Base-by-base conservation (phyloP, 1,140 invertebrate species). In the Heliconius nattereri region DNA sequence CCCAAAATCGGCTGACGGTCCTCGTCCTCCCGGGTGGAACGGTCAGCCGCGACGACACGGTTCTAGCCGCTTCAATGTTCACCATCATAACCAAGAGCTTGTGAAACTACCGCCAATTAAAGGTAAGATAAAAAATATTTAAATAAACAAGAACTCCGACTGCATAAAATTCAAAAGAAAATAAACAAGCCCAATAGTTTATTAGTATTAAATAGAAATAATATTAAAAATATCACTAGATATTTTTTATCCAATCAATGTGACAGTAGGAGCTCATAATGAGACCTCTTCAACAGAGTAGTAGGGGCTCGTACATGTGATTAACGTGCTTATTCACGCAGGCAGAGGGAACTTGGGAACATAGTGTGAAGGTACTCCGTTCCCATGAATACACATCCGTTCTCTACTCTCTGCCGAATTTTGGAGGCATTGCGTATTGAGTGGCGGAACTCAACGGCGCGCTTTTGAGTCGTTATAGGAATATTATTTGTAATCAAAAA, bases 81-180 rank as follows among this genome's bases (percentile, higher is more conserved):
- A 92, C 76, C 84, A 87, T 45, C 90, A 93, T 81, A 93, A 94
- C 73, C 92, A 93, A 83, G 92, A 94, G 81, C 86, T 94, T n/a
- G 91, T 94, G 83, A 93, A 93, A 82, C 75, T 94, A 80, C 91
- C 91, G 16, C 90, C 91, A 13, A 91, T 94, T 45, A 93, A 93
- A 91, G 92, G 92, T 94, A 32, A 89, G 86, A 9, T 32, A 32
- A 20, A 70, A 26, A 16, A 35, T 32, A 32, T 32, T 32, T 32
- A 35, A 35, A 35, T 1, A 35, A 35, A 35, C 32, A 35, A 7
- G 1, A 35, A 35, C 6, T 6, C 32, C 1, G 6, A 35, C 0
- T 35, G 32, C 7, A 35, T 35, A 7, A 35, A 35, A 35, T 6
- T 35, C 6, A 35, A 35, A 35, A 35, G 32, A 35, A 35, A 35